phyloP scores from a whole-genome alignment of 2,888 invertebrate species.

The Cryptus viduatorius region DNA sequence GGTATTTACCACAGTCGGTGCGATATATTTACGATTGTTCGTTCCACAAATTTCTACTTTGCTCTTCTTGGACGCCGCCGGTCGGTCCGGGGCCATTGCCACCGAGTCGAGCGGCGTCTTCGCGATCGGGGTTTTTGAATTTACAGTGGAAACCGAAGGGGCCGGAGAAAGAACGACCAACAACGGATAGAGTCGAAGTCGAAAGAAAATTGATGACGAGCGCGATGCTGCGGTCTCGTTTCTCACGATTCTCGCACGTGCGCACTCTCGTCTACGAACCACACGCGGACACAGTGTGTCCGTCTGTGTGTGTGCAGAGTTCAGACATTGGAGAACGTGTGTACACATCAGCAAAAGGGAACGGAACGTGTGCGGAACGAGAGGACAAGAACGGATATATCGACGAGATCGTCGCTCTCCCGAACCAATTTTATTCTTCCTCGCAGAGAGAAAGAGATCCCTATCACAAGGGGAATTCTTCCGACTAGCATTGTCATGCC shows the following conservation, averaged over 20 bases:
- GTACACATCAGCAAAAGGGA: constrained; percentile 19
- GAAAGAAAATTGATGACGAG: constrained; percentile 65
- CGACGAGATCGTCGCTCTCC: constrained; percentile 5
- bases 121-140: constrained; percentile 56
- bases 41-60: constrained; percentile 64
- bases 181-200: constrained; percentile 46
- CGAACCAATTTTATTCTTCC: constrained; percentile 47
- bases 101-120: constrained; percentile 28
- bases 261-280: constrained; percentile 14
- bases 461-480: constrained; percentile 51
- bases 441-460: constrained; percentile 15
- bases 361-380: constrained; percentile 44
- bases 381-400: constrained; percentile 44
- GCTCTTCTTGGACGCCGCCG: neutral
- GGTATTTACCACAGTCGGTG: constrained; percentile 44
- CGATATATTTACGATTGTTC: constrained; percentile 45
- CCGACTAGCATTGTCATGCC: constrained; percentile 60
- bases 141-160: constrained; percentile 38
- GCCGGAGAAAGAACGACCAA: constrained; percentile 8
- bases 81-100: constrained; percentile 14
- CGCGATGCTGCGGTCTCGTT: constrained; percentile 57
- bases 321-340: constrained; percentile 32
- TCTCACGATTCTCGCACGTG: constrained; percentile 37
- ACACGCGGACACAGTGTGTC: neutral
- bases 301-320: neutral